Percentiles rank a stretch among this genome's conserved stretches.
These are phyloP conservation scores for Drosophila persimilis DNA, from an alignment of 1,140 invertebrate species.

Conservation along the genomic window DNA sequence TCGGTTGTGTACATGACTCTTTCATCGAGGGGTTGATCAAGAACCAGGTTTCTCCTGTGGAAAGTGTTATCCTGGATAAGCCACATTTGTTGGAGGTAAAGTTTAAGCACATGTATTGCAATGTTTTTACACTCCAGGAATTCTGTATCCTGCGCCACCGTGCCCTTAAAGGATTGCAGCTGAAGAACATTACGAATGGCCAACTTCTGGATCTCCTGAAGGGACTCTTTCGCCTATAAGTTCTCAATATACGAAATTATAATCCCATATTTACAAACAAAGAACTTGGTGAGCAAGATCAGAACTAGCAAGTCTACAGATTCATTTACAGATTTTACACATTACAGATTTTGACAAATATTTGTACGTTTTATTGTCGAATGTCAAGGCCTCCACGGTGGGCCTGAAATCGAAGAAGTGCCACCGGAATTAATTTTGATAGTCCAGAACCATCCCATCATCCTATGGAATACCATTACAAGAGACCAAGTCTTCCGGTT, in stretches of 20 bases:
- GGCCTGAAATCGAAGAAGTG: too few species aligned
- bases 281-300: background rate
- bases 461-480: too few species aligned
- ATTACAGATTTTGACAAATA: too few species aligned
- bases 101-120: conserved; percentile 7
- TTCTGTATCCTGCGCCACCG: conserved; percentile 4
- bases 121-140: conserved; percentile 25
- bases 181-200: conserved; percentile 8
- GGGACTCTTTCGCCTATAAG: too few species aligned
- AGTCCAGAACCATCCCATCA: too few species aligned
- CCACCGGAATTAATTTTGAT: too few species aligned
- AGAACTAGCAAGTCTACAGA: too few species aligned
- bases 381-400: too few species aligned
- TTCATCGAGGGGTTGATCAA: conserved; percentile 16
- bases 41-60: conserved; percentile 12
- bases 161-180: background rate
- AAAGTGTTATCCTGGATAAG: conserved; percentile 7
- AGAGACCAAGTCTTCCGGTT: too few species aligned
- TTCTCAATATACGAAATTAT: background rate
- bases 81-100: background rate
- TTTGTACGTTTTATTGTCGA: too few species aligned
- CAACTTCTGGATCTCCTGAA: conserved; percentile 3
- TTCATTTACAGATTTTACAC: too few species aligned
- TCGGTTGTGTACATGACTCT: background rate
- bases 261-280: conserved; percentile 7